Conservation (phyloP, 2,113 vertebrate genomes). For the Onychostoma macrolepis region DNA sequence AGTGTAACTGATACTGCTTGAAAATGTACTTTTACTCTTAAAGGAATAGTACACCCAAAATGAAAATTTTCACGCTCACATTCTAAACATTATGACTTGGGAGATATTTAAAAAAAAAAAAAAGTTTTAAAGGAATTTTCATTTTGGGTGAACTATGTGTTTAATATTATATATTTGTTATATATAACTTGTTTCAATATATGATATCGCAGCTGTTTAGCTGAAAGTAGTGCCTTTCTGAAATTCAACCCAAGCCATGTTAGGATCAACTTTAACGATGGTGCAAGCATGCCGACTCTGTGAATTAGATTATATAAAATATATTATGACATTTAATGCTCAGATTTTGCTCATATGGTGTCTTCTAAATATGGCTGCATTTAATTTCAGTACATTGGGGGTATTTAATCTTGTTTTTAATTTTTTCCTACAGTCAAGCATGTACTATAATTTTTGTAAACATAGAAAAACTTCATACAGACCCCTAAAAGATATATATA, state of each 20-base stretch:
- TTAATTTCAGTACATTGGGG: neutral
- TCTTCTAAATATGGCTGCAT: constrained; percentile 29
- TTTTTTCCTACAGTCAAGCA: neutral
- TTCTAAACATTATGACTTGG: neutral
- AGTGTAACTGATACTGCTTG: neutral
- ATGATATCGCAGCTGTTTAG: neutral
- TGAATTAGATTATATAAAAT: neutral
- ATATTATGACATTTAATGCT: neutral
- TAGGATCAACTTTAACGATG: neutral
- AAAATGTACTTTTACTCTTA: neutral
- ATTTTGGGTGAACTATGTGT: neutral
- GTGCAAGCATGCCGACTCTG: neutral
- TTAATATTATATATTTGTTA: neutral
- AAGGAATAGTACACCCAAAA: neutral
- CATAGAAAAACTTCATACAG: neutral
- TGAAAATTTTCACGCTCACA: neutral
- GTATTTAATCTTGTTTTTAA: neutral
- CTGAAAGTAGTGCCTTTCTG: constrained; percentile 11
- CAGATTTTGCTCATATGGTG: neutral
- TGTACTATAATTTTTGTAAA: neutral
- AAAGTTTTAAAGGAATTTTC: neutral
- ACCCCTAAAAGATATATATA: neutral
- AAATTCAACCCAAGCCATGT: neutral
- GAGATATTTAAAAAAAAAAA: neutral
- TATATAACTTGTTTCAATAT: neutral